Percentiles rank a stretch among this genome's conserved stretches.
These are phyloP conservation scores for Andrena haemorrhoa DNA, from an alignment of 2,888 invertebrate genomes.

Conservation along the genomic window DNA sequence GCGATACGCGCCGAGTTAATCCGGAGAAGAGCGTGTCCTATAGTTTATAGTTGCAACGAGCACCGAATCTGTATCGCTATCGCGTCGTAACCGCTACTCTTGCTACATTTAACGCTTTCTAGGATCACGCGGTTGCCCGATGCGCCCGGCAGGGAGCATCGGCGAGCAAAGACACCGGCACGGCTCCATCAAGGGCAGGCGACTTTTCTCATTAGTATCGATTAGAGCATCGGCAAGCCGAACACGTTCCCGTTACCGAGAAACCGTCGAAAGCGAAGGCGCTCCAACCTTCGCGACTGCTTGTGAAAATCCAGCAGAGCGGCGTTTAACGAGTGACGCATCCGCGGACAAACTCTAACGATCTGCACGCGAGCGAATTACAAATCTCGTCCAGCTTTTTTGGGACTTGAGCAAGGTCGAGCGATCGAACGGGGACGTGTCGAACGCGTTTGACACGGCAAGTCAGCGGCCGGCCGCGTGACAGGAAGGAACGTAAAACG, in stretches of 20 bases:
- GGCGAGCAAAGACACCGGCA: no score
- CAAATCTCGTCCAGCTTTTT: neutral
- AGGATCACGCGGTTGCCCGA: no score
- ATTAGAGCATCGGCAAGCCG: neutral
- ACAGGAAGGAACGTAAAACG: slow-evolving; percentile 26
- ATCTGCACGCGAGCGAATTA: neutral
- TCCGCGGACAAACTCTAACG: neutral
- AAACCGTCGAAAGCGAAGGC: neutral
- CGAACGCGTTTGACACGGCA: neutral
- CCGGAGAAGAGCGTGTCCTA: no score
- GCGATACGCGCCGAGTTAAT: slow-evolving; percentile 11
- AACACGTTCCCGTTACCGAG: neutral
- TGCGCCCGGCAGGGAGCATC: no score
- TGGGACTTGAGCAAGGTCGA: no score
- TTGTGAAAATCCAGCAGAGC: neutral
- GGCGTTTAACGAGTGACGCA: neutral
- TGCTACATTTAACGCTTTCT: no score
- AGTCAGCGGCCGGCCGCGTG: slow-evolving; percentile 1
- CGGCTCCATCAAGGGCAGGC: neutral
- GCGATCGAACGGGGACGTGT: no score
- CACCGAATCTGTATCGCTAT: no score
- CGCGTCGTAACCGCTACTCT: no score
- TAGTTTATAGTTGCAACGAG: no score
- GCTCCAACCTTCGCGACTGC: neutral
- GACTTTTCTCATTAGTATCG: slow-evolving; percentile 4